Conservation (phyloP, 2,113 vertebrate species). For the Laterallus jamaicensis region DNA sequence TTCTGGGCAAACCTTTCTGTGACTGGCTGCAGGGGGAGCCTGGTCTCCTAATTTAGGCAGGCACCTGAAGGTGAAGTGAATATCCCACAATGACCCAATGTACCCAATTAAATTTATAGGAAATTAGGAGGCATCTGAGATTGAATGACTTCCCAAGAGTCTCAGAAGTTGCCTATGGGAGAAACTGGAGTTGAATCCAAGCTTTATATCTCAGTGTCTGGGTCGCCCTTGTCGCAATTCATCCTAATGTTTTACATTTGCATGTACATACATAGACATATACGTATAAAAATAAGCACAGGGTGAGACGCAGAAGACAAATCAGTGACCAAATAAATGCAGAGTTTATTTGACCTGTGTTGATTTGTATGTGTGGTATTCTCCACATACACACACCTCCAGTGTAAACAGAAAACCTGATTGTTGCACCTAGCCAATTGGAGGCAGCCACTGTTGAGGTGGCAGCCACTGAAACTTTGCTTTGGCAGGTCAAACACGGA, state of each 20-base stretch:
- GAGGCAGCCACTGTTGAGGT: not conserved
- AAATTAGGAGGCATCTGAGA: not conserved
- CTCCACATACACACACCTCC: rapidly evolving
- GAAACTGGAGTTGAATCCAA: not conserved
- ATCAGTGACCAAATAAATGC: not conserved
- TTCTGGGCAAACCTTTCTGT: not conserved
- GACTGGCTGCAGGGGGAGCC: not conserved
- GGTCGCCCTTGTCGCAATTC: not conserved
- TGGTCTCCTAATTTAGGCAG: not conserved
- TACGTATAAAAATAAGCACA: not conserved
- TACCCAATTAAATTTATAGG: not conserved
- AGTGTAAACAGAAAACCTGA: not conserved
- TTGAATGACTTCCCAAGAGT: not conserved
- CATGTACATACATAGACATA: not conserved
- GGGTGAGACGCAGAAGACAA: not conserved
- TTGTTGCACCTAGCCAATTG: not conserved
- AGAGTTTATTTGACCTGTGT: not conserved
- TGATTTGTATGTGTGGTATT: not conserved
- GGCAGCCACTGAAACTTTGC: not conserved
- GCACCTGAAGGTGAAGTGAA: not conserved
- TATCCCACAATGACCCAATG: not conserved
- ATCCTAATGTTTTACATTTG: not conserved
- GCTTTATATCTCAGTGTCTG: not conserved
- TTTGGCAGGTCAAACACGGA: not conserved
- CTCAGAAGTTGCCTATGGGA: not conserved